These are phyloP conservation scores for Meloidogyne hapla DNA, from an alignment of 1,140 invertebrate species.

Conservation along the genomic window DNA sequence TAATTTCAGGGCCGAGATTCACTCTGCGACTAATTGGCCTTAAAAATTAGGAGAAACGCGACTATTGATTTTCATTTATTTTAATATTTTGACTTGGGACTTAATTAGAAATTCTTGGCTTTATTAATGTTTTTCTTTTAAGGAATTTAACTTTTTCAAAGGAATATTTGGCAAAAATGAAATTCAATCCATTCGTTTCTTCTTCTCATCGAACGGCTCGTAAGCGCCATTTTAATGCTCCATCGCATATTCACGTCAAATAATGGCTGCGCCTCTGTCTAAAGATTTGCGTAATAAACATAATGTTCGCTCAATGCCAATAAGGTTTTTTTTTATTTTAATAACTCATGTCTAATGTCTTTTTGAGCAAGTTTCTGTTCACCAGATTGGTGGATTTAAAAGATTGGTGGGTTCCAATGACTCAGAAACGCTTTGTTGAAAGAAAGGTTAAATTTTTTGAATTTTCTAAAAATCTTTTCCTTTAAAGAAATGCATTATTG, in stretches of 20 bases:
- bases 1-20: too few species aligned
- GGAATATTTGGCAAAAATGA: constrained; percentile 78
- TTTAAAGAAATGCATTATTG: constrained; percentile 74
- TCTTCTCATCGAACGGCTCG: constrained; percentile 93
- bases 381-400: constrained; percentile 56
- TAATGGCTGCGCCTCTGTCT: constrained; percentile 96
- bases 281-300: constrained; percentile 96
- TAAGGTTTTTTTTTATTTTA: constrained; percentile 19
- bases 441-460: constrained; percentile 28
- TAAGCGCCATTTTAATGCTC: constrained; percentile 95
- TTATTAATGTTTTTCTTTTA: too few species aligned
- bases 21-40: too few species aligned
- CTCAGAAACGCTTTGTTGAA: constrained; percentile 41
- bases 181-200: constrained; percentile 88
- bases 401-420: constrained; percentile 65
- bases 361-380: too few species aligned
- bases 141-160: too few species aligned
- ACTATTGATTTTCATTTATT: too few species aligned
- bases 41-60: too few species aligned
- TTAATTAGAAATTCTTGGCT: too few species aligned
- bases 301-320: constrained; percentile 74
- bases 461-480: neutral
- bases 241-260: constrained; percentile 86
- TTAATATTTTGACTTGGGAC: too few species aligned
- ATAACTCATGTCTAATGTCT: constrained; percentile 42